Evolutionary conservation across 2,888 invertebrate genomes (phyloP).

Genomic region (Andricus curvator): DNA sequence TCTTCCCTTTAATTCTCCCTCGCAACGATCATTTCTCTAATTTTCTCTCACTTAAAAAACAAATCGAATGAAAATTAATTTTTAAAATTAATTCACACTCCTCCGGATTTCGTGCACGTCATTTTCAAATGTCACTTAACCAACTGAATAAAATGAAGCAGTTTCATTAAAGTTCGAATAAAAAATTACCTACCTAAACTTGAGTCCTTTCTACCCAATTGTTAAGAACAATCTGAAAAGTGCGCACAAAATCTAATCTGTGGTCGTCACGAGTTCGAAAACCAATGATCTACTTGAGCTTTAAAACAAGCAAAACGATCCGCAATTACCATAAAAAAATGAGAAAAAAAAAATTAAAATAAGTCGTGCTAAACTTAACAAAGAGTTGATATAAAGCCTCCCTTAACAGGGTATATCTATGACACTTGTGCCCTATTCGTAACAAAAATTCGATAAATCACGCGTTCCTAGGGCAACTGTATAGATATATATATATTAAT

Average conservation of each 20-base stretch:
- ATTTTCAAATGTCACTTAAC: constrained; percentile 5
- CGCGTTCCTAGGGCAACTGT: constrained; percentile 22
- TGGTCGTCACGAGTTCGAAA: not conserved
- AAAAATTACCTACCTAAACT: constrained; percentile 33
- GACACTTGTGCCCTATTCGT: constrained; percentile 17
- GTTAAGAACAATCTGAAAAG: constrained; percentile 22
- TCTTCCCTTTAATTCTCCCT: constrained; percentile 23
- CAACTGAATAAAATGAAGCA: constrained; percentile 31
- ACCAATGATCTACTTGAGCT: constrained; percentile 25
- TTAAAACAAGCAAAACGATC: constrained; percentile 28
- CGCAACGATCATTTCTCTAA: not conserved
- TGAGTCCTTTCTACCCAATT: constrained; percentile 16
- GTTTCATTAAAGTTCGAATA: constrained; percentile 21
- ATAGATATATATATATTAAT: constrained; percentile 24
- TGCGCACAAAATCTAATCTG: not conserved
- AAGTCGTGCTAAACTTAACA: constrained; percentile 31
- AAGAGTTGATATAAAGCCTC: constrained; percentile 16
- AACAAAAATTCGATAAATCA: constrained; percentile 29
- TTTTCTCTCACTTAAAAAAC: constrained; percentile 9
- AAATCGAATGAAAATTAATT: constrained; percentile 22
- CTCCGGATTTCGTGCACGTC: constrained; percentile 9
- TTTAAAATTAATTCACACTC: constrained; percentile 5
- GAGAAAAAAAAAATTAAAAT: not conserved
- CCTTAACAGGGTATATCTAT: constrained; percentile 14
- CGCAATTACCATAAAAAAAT: not conserved